These are phyloP conservation scores for Hyperoodon ampullatus DNA, from an alignment of 2,113 vertebrate species.

Conservation along the genomic window DNA sequence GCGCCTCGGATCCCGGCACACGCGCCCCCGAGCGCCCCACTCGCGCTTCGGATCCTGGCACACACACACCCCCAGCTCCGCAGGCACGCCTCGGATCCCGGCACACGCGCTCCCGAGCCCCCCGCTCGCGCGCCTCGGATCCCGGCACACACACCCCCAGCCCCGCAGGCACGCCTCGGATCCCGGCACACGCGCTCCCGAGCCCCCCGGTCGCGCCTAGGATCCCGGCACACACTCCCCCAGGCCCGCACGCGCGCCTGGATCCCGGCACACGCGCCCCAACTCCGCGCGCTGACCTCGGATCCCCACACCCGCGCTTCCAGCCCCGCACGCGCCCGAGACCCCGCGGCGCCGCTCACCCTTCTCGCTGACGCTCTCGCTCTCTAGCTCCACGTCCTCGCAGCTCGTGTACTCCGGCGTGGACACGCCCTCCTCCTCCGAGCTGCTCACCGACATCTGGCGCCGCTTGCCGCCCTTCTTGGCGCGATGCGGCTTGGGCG, in stretches of 20 bases:
- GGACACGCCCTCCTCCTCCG: constrained; percentile 98
- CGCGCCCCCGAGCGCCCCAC: no score
- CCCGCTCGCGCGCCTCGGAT: neutral
- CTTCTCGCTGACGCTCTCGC: constrained; percentile 97
- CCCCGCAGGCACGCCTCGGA: accelerated
- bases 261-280: accelerated
- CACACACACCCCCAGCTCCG: no score
- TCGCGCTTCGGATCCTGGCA: no score
- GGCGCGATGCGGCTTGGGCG: constrained; percentile 94
- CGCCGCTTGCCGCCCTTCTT: constrained; percentile 95
- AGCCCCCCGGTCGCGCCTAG: accelerated
- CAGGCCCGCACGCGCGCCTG: accelerated
- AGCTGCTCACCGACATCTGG: constrained; percentile 99
- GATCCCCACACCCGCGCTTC: neutral
- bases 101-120: no score
- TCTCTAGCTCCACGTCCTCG: constrained; percentile 99
- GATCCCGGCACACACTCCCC: accelerated
- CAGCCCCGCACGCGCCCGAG: accelerated
- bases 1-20: no score
- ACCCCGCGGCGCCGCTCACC: constrained; percentile 85
- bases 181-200: accelerated
- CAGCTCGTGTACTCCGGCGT: constrained; percentile 99
- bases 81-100: no score
- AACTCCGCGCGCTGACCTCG: neutral
- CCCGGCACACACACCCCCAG: no score